Evolutionary conservation across 2,113 vertebrate species (phyloP).

Genomic region (Benitochromis conjunctus): DNA sequence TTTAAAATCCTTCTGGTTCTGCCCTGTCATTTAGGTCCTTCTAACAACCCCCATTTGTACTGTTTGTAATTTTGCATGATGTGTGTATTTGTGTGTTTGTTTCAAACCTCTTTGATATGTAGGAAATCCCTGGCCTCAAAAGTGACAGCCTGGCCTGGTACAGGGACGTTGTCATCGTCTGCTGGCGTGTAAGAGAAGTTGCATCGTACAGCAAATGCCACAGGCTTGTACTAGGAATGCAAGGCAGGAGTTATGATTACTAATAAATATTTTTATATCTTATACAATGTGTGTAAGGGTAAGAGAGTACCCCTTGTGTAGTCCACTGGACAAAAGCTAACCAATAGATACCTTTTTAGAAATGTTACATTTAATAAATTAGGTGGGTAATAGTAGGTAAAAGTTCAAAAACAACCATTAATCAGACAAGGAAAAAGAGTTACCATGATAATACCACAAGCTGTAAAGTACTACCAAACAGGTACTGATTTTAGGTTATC

Average conservation of each 20-base stretch:
- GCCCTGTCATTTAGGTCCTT: neutral
- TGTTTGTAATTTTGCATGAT: neutral
- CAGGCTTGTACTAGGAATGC: slow-evolving; percentile 86
- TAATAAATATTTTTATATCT: neutral
- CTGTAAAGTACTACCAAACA: neutral
- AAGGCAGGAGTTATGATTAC: neutral
- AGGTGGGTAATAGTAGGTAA: neutral
- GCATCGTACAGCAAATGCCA: slow-evolving; percentile 97
- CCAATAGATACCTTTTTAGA: neutral
- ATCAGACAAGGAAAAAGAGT: neutral
- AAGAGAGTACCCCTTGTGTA: neutral
- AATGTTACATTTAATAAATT: neutral
- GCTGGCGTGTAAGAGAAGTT: slow-evolving; percentile 94
- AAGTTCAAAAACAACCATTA: neutral
- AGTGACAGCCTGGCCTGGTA: slow-evolving; percentile 92
- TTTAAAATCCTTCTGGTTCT: neutral
- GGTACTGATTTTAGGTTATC: neutral
- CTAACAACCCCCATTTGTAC: neutral
- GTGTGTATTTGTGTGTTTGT: neutral
- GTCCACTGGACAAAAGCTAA: neutral
- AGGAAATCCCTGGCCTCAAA: slow-evolving; percentile 98
- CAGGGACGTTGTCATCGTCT: slow-evolving; percentile 93
- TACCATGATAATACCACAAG: neutral
- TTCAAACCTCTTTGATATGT: slow-evolving; percentile 95
- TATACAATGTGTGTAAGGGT: neutral